phyloP scores from a whole-genome alignment of 2,888 invertebrate genomes.

The Pomacea canaliculata region DNA sequence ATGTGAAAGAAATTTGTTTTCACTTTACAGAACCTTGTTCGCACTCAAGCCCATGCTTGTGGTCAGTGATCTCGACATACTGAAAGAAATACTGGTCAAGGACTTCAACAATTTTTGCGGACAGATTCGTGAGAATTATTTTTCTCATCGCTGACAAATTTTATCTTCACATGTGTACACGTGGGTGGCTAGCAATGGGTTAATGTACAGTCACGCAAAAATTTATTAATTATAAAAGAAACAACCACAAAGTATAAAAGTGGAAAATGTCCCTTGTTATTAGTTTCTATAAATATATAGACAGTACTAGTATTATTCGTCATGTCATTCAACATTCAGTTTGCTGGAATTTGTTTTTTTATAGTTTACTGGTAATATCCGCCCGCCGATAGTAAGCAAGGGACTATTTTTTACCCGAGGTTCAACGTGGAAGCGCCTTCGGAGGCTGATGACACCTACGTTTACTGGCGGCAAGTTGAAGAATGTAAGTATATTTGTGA shows the following conservation, averaged over 20 bases:
- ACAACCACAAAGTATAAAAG: too few relatives aligned
- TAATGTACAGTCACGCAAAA: too few relatives aligned
- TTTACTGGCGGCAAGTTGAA: slow-evolving; percentile 31
- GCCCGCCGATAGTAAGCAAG: not conserved
- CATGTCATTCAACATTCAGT: too few relatives aligned
- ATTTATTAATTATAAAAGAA: too few relatives aligned
- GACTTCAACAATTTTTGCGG: slow-evolving; percentile 16
- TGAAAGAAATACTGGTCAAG: slow-evolving; percentile 19
- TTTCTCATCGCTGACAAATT: too few relatives aligned
- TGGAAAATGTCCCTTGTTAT: too few relatives aligned
- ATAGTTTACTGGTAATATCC: not conserved
- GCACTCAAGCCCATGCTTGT: slow-evolving; percentile 7
- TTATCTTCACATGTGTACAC: too few relatives aligned
- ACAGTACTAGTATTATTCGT: too few relatives aligned
- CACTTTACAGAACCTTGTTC: not conserved
- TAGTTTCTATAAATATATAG: too few relatives aligned
- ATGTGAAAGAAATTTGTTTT: too few relatives aligned
- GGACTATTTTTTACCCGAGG: slow-evolving; percentile 24
- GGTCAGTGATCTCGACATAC: slow-evolving; percentile 19
- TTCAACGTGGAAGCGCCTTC: slow-evolving; percentile 19
- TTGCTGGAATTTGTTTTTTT: too few relatives aligned
- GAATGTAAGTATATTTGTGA: not conserved
- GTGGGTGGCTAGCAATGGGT: too few relatives aligned
- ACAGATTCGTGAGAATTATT: not conserved
- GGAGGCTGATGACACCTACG: slow-evolving; percentile 30